phyloP scores from a whole-genome alignment of 2,888 invertebrate genomes.

The Anodontia alba region DNA sequence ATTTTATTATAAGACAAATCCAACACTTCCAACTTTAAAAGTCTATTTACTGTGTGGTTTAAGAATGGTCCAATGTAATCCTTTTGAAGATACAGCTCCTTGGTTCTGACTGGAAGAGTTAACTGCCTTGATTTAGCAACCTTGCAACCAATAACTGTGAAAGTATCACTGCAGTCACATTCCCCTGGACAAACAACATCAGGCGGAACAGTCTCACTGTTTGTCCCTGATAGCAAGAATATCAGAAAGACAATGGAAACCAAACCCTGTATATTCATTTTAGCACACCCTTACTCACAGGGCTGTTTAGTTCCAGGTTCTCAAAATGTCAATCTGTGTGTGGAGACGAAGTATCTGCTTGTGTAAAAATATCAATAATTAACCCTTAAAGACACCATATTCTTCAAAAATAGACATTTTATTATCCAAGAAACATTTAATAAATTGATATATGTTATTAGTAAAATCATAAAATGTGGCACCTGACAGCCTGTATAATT shows the following conservation, averaged over 20 bases:
- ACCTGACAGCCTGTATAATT: no score
- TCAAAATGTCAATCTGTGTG: no score
- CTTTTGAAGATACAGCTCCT: conserved; percentile 52
- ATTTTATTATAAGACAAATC: conserved; percentile 60
- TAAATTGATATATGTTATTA: no score
- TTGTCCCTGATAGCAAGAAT: neutral
- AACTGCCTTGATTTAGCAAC: conserved; percentile 33
- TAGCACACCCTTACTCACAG: no score
- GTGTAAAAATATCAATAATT: no score
- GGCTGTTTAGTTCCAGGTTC: no score
- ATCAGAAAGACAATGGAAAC: neutral
- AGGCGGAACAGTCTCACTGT: neutral
- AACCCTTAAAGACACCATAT: no score
- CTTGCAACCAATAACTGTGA: conserved; percentile 37
- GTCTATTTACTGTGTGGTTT: conserved; percentile 59
- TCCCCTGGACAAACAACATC: conserved; percentile 35
- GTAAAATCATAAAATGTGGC: no score
- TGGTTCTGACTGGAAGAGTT: conserved; percentile 40
- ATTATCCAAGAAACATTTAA: no score
- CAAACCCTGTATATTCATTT: no score
- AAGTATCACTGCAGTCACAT: conserved; percentile 41
- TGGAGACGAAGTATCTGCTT: no score
- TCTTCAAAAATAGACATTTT: no score
- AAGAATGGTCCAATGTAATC: conserved; percentile 62
- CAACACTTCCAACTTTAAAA: conserved; percentile 54